phyloP scores from a whole-genome alignment of 2,888 invertebrate genomes.

The Tridacna crocea region DNA sequence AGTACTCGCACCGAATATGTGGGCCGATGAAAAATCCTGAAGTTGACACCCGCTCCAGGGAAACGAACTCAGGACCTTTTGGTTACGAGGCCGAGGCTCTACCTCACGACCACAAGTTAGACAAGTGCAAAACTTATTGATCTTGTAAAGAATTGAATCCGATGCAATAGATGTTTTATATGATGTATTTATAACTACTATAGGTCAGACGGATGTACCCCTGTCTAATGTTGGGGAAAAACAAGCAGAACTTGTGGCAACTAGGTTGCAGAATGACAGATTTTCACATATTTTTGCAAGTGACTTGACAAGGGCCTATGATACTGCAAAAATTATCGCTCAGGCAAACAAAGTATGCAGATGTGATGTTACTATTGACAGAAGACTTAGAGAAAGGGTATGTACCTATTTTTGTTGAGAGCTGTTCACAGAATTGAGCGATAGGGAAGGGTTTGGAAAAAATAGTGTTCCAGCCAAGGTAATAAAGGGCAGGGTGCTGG shows the following conservation, averaged over 20 bases:
- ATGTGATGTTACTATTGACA: conserved; percentile 68
- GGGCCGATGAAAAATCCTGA: too few species aligned
- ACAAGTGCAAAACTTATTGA: not conserved
- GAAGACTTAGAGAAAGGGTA: conserved; percentile 78
- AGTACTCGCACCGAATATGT: too few species aligned
- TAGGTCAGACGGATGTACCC: conserved; percentile 78
- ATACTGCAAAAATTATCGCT: conserved; percentile 75
- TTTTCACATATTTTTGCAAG: conserved; percentile 81
- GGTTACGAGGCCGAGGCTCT: not conserved
- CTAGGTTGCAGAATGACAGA: conserved; percentile 73
- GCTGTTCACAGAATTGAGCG: too few species aligned
- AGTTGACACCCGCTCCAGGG: too few species aligned
- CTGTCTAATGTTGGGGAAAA: conserved; percentile 75
- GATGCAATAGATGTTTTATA: not conserved
- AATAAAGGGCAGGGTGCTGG: too few species aligned
- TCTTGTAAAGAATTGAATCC: not conserved
- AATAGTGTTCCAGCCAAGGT: too few species aligned
- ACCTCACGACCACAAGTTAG: not conserved
- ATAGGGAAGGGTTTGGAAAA: too few species aligned
- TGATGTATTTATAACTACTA: conserved; percentile 28
- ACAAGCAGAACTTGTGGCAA: conserved; percentile 77
- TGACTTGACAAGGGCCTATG: conserved; percentile 76
- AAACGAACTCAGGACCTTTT: too few species aligned
- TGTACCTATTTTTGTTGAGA: not conserved
- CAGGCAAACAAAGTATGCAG: conserved; percentile 67